Conservation (phyloP, 2,797 vertebrate species). For the Dallia pectoralis region DNA sequence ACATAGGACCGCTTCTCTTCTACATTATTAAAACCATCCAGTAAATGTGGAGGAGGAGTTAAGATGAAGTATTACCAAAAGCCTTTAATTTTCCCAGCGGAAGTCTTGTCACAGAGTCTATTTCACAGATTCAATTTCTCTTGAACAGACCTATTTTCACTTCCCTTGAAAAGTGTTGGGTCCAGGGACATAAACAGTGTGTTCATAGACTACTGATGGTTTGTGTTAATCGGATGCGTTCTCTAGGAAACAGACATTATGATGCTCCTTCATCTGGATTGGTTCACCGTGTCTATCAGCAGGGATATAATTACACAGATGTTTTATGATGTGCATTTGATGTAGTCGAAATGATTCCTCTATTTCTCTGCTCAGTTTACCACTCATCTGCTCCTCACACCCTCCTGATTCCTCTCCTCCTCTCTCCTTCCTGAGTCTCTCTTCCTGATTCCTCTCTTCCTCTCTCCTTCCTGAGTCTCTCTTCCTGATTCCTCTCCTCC, state of each 20-base stretch:
- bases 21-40: no score
- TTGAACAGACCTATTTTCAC: no score
- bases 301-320: not conserved
- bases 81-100: no score
- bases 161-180: no score
- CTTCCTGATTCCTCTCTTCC: no score
- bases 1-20: no score
- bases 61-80: no score
- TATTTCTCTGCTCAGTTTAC: not conserved
- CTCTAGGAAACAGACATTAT: not conserved
- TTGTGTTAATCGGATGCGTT: not conserved
- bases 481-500: not conserved
- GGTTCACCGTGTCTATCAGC: not conserved
- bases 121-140: no score
- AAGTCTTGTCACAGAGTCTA: no score
- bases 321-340: slow-evolving; percentile 2
- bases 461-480: not conserved
- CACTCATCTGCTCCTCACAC: not conserved
- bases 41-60: no score
- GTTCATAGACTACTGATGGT: not conserved
- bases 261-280: not conserved
- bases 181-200: not conserved
- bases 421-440: not conserved
- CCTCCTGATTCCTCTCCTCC: not conserved
- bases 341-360: not conserved